Conservation (phyloP, 2,113 vertebrate species). For the Datnioides undecimradiatus region DNA sequence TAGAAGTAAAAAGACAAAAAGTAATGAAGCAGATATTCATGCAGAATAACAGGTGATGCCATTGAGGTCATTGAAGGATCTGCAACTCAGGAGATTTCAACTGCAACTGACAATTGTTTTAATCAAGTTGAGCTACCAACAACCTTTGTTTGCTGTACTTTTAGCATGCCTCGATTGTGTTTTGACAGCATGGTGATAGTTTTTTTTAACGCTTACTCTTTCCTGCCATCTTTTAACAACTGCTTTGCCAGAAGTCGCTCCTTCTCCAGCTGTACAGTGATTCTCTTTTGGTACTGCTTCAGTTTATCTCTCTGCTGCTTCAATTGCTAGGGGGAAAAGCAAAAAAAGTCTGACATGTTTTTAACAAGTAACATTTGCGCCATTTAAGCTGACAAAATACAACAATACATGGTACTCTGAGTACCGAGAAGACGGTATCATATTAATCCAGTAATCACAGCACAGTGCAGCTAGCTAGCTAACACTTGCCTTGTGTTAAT, state of each 20-base stretch:
- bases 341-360: neutral
- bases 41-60: neutral
- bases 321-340: slow-evolving; percentile 85
- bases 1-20: slow-evolving; percentile 1
- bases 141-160: too few species aligned
- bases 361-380: neutral
- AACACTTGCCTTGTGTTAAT: neutral
- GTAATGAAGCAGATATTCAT: neutral
- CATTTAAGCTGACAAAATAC: neutral
- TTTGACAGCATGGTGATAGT: neutral
- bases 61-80: too few species aligned
- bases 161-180: neutral
- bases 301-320: slow-evolving; percentile 97
- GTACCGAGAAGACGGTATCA: neutral
- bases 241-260: slow-evolving; percentile 89
- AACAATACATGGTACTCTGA: too few species aligned
- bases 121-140: neutral
- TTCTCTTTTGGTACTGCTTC: slow-evolving; percentile 91
- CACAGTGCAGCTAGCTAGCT: neutral
- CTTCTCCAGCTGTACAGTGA: slow-evolving; percentile 86
- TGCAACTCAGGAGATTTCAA: neutral
- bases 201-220: slow-evolving; percentile 85
- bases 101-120: too few species aligned
- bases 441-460: neutral
- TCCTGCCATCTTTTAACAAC: slow-evolving; percentile 89